Evolutionary conservation across 2,113 vertebrate genomes (phyloP).

Genomic region (Eonycteris spelaea): DNA sequence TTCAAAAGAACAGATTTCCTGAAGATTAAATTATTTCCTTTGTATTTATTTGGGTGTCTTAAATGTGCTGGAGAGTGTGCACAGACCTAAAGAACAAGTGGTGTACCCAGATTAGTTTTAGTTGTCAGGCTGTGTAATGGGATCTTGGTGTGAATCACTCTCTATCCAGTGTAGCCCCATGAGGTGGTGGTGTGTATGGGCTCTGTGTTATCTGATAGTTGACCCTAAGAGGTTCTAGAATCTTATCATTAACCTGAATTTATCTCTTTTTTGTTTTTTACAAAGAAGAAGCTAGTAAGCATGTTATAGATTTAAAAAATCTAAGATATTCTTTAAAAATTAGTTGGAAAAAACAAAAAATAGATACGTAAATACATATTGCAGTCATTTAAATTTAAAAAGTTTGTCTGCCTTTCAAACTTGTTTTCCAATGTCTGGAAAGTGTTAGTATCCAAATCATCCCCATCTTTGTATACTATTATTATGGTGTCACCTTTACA

Average conservation of each 20-base stretch:
- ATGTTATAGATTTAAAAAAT: slow-evolving; percentile 3
- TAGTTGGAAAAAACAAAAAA: background rate
- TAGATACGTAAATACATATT: background rate
- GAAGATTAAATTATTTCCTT: background rate
- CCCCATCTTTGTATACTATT: background rate
- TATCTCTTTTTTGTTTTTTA: background rate
- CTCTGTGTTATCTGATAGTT: background rate
- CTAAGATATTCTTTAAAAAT: slow-evolving; percentile 21
- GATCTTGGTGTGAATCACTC: background rate
- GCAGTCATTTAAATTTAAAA: slow-evolving; percentile 10
- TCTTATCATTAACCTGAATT: background rate
- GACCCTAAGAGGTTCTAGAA: background rate
- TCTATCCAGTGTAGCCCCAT: background rate
- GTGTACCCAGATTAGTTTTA: background rate
- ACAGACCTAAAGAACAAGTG: background rate
- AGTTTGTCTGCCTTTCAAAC: background rate
- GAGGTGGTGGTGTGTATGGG: background rate
- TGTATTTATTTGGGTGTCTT: background rate
- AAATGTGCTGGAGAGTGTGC: background rate
- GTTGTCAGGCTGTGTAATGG: background rate
- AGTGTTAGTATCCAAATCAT: background rate
- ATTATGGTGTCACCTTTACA: background rate
- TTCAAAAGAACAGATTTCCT: background rate
- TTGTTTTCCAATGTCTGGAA: background rate
- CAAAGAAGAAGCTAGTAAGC: slow-evolving; percentile 13